Percentiles rank a stretch among this genome's conserved stretches.
Evolutionary conservation across 1,140 invertebrate genomes (phyloP).

Genomic region (Drosophila elegans): DNA sequence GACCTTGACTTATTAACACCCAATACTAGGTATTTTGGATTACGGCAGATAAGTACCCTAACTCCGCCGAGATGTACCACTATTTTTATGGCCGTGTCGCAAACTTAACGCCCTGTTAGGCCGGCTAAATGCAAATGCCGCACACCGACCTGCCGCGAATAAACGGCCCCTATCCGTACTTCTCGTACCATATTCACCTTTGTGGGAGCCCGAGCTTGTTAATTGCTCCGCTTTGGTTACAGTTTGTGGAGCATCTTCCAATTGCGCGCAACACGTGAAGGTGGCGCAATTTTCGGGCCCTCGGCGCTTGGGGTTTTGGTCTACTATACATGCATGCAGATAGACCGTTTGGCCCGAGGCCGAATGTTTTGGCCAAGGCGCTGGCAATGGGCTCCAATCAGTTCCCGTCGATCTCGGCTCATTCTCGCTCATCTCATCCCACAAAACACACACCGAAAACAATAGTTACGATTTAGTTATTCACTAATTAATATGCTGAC

Average conservation of each 20-base stretch:
- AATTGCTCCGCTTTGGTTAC: conserved; percentile 54
- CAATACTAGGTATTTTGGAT: conserved; percentile 33
- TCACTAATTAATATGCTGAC: too few species aligned
- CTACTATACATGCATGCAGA: conserved; percentile 12
- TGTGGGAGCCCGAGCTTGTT: conserved; percentile 35
- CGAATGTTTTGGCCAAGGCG: conserved; percentile 42
- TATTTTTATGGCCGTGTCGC: conserved; percentile 63
- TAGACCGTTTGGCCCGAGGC: conserved; percentile 39
- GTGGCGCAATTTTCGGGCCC: conserved; percentile 72
- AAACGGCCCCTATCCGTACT: conserved; percentile 49
- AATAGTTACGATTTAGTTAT: not conserved
- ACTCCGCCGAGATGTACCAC: conserved; percentile 18
- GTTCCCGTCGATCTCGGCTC: conserved; percentile 53
- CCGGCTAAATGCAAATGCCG: conserved; percentile 73
- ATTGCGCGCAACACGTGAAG: conserved; percentile 77
- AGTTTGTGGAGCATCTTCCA: conserved; percentile 58
- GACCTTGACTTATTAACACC: conserved; percentile 78
- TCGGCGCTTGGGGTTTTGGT: not conserved
- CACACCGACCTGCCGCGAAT: conserved; percentile 71
- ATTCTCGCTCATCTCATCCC: conserved; percentile 23
- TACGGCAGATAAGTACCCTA: conserved; percentile 23
- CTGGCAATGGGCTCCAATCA: conserved; percentile 71
- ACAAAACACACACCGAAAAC: conserved; percentile 1
- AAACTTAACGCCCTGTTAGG: conserved; percentile 81
- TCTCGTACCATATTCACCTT: conserved; percentile 1